Percentiles rank a stretch among this genome's conserved stretches.
phyloP scores from a whole-genome alignment of 92 coral and sea anemone species.

The Palythoa grandis region DNA sequence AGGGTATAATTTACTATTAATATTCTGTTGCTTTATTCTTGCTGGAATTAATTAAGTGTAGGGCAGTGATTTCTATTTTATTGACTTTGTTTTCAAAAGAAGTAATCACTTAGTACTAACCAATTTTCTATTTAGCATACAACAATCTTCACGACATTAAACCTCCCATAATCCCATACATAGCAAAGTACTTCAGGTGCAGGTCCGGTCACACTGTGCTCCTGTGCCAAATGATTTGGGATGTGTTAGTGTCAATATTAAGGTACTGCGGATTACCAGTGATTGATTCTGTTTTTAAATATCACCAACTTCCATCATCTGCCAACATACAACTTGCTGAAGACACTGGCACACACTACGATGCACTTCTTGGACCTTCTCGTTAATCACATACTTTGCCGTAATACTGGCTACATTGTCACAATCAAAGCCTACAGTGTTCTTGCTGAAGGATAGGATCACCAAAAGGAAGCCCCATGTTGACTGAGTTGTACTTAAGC shows the following conservation, averaged over 20 bases:
- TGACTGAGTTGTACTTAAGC: too few species aligned
- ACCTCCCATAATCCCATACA: conserved; percentile 78
- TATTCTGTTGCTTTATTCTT: background rate
- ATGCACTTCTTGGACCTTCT: conserved; percentile 21
- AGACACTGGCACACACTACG: conserved; percentile 40
- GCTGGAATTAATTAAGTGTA: too few species aligned
- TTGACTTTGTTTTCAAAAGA: background rate
- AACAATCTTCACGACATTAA: conserved; percentile 86
- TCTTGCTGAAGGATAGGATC: background rate
- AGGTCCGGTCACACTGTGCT: conserved; percentile 35
- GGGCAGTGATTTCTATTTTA: background rate
- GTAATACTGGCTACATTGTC: background rate
- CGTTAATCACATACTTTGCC: background rate
- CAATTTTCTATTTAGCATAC: conserved; percentile 75
- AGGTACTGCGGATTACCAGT: conserved; percentile 41
- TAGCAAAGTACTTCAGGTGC: conserved; percentile 67
- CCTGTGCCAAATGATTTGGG: conserved; percentile 47
- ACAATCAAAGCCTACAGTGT: background rate
- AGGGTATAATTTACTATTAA: background rate
- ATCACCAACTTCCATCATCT: conserved; percentile 30
- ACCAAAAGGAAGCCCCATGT: too few species aligned
- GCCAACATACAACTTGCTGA: conserved; percentile 1
- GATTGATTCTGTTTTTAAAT: conserved; percentile 22
- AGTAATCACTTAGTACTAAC: conserved; percentile 62
- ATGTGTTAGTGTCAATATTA: conserved; percentile 25